Evolutionary conservation across 1,140 invertebrate species (phyloP).

Genomic region (Diploscapter pachys): DNA sequence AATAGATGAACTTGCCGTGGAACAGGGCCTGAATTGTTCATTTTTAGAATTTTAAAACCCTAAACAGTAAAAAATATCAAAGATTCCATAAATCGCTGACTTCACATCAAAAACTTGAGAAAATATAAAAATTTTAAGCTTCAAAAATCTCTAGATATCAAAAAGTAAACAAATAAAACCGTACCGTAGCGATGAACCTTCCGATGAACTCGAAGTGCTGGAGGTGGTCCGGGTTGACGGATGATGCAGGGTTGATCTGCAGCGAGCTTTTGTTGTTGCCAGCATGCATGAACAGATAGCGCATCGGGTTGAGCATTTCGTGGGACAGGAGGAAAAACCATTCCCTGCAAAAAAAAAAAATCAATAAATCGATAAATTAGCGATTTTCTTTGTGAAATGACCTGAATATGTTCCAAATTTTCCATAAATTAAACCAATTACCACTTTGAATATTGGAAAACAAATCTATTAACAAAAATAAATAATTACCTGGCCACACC

Average conservation of each 20-base stretch:
- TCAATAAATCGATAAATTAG: constrained; percentile 10
- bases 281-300: constrained; percentile 98
- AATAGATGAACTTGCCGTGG: constrained; percentile 97
- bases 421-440: too few relatives aligned
- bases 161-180: constrained; percentile 18
- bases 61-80: too few relatives aligned
- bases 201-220: constrained; percentile 99
- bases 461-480: neutral
- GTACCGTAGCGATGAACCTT: constrained; percentile 94
- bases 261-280: constrained; percentile 98
- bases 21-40: constrained; percentile 74
- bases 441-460: neutral
- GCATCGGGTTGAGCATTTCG: constrained; percentile 99
- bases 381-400: neutral
- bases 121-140: neutral
- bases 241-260: constrained; percentile 97
- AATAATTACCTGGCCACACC: constrained; percentile 78
- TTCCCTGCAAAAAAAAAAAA: constrained; percentile 69
- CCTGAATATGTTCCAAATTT: too few relatives aligned
- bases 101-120: neutral
- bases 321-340: constrained; percentile 99
- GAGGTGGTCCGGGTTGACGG: constrained; percentile 97
- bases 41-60: too few relatives aligned
- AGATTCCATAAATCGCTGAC: too few relatives aligned
- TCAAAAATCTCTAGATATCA: neutral